Evolutionary conservation across 2,113 vertebrate species (phyloP).

Genomic region (Percopsis transmontana): DNA sequence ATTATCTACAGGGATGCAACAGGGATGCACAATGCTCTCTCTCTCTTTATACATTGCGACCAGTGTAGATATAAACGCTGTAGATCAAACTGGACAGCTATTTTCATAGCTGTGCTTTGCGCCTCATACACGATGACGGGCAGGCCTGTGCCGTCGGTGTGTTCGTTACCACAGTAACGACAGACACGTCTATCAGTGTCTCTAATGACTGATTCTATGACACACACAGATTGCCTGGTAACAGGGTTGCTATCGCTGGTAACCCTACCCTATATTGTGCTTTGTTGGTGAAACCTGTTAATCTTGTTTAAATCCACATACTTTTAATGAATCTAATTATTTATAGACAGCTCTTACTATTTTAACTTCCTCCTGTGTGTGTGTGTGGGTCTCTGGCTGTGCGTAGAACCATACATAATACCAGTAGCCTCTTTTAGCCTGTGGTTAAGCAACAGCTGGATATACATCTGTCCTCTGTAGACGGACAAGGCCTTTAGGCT

Average conservation of each 20-base stretch:
- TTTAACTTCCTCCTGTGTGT: too few relatives aligned
- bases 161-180: not conserved
- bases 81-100: slow-evolving; percentile 20
- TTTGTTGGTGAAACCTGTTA: too few relatives aligned
- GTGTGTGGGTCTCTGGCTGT: not conserved
- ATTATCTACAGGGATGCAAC: too few relatives aligned
- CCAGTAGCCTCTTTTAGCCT: not conserved
- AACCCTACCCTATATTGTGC: too few relatives aligned
- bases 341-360: too few relatives aligned
- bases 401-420: not conserved
- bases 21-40: too few relatives aligned
- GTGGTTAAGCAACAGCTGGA: not conserved
- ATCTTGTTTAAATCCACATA: too few relatives aligned
- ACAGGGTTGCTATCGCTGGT: not conserved
- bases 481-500: not conserved
- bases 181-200: slow-evolving; percentile 23
- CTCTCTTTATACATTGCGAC: slow-evolving; percentile 23
- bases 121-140: slow-evolving; percentile 43
- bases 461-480: slow-evolving; percentile 1
- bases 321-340: too few relatives aligned
- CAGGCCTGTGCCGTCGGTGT: not conserved
- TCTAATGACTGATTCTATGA: slow-evolving; percentile 45
- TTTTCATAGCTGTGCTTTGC: slow-evolving; percentile 33
- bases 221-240: slow-evolving; percentile 37
- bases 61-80: slow-evolving; percentile 27